phyloP scores from a whole-genome alignment of 2,113 vertebrate species.

The Monarcha castaneiventris region DNA sequence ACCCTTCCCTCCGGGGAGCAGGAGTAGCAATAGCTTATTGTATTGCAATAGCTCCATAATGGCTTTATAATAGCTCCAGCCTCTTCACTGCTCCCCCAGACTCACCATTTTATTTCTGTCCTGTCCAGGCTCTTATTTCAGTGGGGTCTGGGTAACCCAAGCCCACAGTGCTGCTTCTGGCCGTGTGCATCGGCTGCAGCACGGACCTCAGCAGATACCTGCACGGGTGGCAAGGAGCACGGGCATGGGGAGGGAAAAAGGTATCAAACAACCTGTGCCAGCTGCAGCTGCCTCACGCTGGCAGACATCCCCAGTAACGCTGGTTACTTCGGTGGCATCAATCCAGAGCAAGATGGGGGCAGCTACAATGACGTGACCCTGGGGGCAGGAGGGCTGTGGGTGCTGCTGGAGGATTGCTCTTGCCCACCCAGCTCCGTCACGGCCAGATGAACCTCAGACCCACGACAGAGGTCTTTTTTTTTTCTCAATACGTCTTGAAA shows the following conservation, averaged over 20 bases:
- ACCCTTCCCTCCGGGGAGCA: neutral
- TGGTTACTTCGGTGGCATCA: neutral
- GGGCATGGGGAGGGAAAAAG: neutral
- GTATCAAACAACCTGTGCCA: neutral
- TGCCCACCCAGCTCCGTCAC: accelerated
- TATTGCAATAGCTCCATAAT: neutral
- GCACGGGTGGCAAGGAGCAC: neutral
- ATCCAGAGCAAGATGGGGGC: neutral
- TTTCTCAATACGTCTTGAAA: neutral
- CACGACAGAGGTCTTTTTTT: accelerated
- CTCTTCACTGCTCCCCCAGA: neutral
- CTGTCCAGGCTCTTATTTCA: neutral
- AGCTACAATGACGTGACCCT: accelerated
- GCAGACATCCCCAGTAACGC: neutral
- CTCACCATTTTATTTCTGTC: neutral
- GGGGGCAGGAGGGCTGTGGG: neutral
- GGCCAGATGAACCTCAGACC: neutral
- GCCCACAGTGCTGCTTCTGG: accelerated
- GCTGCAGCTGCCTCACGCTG: neutral
- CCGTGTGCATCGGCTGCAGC: accelerated
- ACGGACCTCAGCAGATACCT: neutral
- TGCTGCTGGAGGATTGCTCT: neutral
- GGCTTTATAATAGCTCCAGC: neutral
- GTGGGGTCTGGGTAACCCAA: neutral
- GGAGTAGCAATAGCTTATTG: neutral